Conservation (phyloP, 2,113 vertebrate species). For the Heterochromis multidens region DNA sequence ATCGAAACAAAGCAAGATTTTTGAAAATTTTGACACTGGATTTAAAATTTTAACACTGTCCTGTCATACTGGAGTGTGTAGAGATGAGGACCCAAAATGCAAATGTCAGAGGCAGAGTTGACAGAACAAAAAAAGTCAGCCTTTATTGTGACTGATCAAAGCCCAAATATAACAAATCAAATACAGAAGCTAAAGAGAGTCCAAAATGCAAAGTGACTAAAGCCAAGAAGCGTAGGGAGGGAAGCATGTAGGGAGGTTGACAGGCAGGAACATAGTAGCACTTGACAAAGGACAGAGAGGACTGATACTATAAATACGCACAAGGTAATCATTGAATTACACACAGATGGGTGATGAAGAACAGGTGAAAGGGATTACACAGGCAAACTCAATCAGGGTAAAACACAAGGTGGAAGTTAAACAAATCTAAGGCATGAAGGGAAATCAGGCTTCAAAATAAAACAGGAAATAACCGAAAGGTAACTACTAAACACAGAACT, state of each 20-base stretch:
- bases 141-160: neutral
- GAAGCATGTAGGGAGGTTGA: neutral
- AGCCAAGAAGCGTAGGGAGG: neutral
- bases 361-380: neutral
- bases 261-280: too few species aligned
- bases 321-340: too few species aligned
- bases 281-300: neutral
- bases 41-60: neutral
- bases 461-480: neutral
- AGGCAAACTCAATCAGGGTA: neutral
- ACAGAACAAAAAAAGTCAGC: neutral
- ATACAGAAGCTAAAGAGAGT: neutral
- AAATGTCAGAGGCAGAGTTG: neutral
- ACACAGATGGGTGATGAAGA: neutral
- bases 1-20: neutral
- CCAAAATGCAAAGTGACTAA: neutral
- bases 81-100: neutral
- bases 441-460: neutral
- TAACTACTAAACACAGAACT: neutral
- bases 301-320: neutral
- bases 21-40: neutral
- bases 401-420: neutral
- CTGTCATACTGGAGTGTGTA: neutral
- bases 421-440: neutral
- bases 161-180: neutral